phyloP scores from a whole-genome alignment of 2,888 invertebrate species.

The Ethmia dodecea region DNA sequence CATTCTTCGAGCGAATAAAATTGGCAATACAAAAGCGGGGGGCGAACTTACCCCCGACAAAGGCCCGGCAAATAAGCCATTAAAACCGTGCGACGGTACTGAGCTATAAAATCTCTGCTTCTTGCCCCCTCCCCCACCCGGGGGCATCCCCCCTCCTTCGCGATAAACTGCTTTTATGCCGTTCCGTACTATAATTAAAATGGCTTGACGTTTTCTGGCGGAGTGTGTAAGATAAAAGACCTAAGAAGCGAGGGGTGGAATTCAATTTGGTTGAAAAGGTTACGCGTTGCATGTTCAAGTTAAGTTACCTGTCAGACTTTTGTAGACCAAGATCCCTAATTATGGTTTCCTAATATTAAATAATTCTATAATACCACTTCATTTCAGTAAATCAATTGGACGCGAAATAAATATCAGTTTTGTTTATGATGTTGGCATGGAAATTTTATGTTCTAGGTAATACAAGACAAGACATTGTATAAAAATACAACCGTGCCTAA shows the following conservation, averaged over 20 bases:
- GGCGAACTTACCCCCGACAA: constrained; percentile 45
- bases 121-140: constrained; percentile 52
- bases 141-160: constrained; percentile 26
- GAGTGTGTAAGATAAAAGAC: constrained; percentile 43
- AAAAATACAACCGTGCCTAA: too few relatives aligned
- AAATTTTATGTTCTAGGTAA: too few relatives aligned
- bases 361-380: too few relatives aligned
- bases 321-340: too few relatives aligned
- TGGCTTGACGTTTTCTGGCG: constrained; percentile 60
- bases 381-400: too few relatives aligned
- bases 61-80: constrained; percentile 75
- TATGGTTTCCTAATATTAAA: too few relatives aligned
- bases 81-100: constrained; percentile 70
- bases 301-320: too few relatives aligned
- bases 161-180: constrained; percentile 75
- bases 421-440: too few relatives aligned
- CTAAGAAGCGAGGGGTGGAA: constrained; percentile 28
- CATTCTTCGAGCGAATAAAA: constrained; percentile 60
- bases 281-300: too few relatives aligned
- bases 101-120: constrained; percentile 76
- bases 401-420: too few relatives aligned
- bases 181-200: constrained; percentile 72
- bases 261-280: constrained; percentile 27
- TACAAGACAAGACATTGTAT: too few relatives aligned
- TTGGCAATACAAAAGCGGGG: constrained; percentile 58